Conservation (phyloP, 2,888 invertebrate species). For the Luffia ferchaultella region DNA sequence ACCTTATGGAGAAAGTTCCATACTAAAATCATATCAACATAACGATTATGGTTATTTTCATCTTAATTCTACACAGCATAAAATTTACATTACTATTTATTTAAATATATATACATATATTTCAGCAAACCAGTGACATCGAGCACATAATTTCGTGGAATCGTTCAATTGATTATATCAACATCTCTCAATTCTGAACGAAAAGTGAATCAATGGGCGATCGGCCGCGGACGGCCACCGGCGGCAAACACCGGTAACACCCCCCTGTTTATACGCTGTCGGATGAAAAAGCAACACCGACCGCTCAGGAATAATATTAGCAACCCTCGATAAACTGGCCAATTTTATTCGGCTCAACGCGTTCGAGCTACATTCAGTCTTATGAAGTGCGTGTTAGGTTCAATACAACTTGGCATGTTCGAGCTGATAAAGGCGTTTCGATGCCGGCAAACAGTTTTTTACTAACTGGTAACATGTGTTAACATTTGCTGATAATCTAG, state of each 20-base stretch:
- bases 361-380: constrained; percentile 24
- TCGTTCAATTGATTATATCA: background rate
- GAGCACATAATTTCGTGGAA: background rate
- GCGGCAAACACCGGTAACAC: constrained; percentile 34
- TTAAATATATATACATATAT: no score
- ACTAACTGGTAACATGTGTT: constrained; percentile 65
- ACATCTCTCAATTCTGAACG: background rate
- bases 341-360: constrained; percentile 31
- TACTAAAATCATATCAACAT: no score
- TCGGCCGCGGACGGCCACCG: constrained; percentile 34
- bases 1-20: no score
- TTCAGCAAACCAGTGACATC: no score
- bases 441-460: constrained; percentile 34
- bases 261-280: constrained; percentile 63
- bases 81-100: no score
- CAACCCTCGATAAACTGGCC: constrained; percentile 59
- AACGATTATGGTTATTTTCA: no score
- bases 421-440: constrained; percentile 22
- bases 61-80: no score
- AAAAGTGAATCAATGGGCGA: constrained; percentile 54
- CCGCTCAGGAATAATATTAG: constrained; percentile 66
- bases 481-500: constrained; percentile 65
- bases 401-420: constrained; percentile 19
- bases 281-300: constrained; percentile 66
- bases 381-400: constrained; percentile 24